Conservation (phyloP, 2,797 vertebrate genomes). For the Hyperoplus immaculatus region DNA sequence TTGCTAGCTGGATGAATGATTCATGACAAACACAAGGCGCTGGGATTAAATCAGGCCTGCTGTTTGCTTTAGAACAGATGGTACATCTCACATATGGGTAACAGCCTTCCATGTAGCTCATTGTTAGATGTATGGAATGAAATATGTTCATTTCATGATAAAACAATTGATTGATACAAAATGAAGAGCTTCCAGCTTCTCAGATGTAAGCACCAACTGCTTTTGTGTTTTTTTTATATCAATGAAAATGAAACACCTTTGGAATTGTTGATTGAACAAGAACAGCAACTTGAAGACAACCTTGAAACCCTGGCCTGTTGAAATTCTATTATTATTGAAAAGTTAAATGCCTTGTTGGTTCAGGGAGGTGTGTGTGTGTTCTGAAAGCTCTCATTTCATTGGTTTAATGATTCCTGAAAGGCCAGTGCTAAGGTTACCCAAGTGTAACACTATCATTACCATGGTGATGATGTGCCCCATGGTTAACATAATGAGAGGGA, state of each 20-base stretch:
- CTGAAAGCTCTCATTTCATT: constrained; percentile 12
- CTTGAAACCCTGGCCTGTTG: no score
- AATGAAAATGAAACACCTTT: neutral
- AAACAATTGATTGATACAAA: no score
- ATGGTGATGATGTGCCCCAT: constrained; percentile 55
- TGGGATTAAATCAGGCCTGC: constrained; percentile 25
- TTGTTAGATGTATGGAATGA: constrained; percentile 7
- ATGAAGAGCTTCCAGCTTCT: no score
- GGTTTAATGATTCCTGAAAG: constrained; percentile 24
- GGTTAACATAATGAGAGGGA: constrained; percentile 60
- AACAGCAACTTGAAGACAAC: neutral
- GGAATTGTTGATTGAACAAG: constrained; percentile 4
- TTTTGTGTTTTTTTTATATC: no score
- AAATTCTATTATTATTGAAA: neutral
- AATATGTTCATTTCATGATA: no score
- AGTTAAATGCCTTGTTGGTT: neutral
- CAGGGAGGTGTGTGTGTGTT: neutral
- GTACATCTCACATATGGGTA: constrained; percentile 20
- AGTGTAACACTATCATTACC: constrained; percentile 47
- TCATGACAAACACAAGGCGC: constrained; percentile 54
- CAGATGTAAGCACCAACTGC: no score
- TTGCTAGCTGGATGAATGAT: constrained; percentile 69
- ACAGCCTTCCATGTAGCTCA: constrained; percentile 24
- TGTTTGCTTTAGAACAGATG: constrained; percentile 46
- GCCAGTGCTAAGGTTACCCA: constrained; percentile 22